Evolutionary conservation across 2,888 invertebrate genomes (phyloP), one percentile per base, ranked within the genome.

Genomic region (Drosophila sordidapex): DNA sequence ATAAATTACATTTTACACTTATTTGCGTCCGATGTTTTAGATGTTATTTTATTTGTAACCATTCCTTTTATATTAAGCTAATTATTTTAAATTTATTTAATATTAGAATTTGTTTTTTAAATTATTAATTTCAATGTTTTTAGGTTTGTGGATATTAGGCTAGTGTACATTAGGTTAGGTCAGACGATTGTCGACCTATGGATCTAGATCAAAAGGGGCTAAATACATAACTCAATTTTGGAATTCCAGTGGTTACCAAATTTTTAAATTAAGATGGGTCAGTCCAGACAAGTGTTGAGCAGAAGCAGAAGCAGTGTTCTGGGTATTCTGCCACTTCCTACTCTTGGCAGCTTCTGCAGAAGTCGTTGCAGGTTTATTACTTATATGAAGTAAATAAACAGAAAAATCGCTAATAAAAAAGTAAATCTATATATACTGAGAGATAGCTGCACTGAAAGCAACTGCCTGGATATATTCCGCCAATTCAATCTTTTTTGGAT

Each of bases 91-190:
- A 13, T 4, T 21, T 46, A 21, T 7, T 21, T 21, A 21, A 21
- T 13, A 7, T 7, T 7, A 0, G 2, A 21, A 21, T 13, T 21
- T 13, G 7, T 7, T 6, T 6, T 38, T 18, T 38, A 6, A 11
- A 43, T 43, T 13, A 6, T 6, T 21, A 1, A 43, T n/a, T 0
- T 7, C 7, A 29, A 13, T 13, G 1, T 1, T 21, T 21, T 7
- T 0, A 43, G 0, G 13, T 7, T 13, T 46, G 13, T 43, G 21
- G 0, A 13, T n/a, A n/a, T n/a, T n/a, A n/a, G n/a, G n/a, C n/a
- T n/a, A 13, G 13, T 3, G 21, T 13, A 13, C 6, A 21, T 46
- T 3, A 21, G 6, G 4, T 8, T 18, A 36, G 18, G 36, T 38
- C 15, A 15, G 38, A 8, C 18, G 3, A 38, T 18, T 8, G 4